Evolutionary conservation across 2,113 vertebrate species (phyloP).

Genomic region (Dromas ardeola): DNA sequence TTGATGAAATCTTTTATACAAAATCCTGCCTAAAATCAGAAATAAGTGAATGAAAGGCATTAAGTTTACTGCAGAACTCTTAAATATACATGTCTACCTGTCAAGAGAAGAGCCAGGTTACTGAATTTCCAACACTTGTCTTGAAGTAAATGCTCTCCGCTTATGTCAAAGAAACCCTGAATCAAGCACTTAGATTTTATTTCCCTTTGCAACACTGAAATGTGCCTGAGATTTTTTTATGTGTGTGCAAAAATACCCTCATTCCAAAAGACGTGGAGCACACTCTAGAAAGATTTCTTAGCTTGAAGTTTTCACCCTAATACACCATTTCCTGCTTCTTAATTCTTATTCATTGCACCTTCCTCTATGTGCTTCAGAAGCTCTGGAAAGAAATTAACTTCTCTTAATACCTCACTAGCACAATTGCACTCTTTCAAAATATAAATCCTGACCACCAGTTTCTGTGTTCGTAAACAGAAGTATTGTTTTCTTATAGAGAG

Average conservation of each 20-base stretch:
- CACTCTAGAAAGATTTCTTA: conserved; percentile 37
- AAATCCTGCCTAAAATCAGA: background rate
- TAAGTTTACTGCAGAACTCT: background rate
- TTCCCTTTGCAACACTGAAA: conserved; percentile 56
- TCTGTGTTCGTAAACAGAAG: background rate
- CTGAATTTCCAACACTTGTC: background rate
- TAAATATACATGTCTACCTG: background rate
- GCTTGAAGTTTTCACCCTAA: conserved; percentile 12
- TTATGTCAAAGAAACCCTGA: background rate
- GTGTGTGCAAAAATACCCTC: conserved; percentile 41
- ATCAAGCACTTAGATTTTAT: conserved; percentile 61
- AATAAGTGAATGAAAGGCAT: background rate
- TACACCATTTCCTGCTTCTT: conserved; percentile 9
- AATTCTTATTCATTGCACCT: conserved; percentile 54
- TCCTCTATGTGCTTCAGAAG: conserved; percentile 37
- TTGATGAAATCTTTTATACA: background rate
- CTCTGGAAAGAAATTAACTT: conserved; percentile 35
- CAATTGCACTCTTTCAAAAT: conserved; percentile 9
- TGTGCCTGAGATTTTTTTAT: conserved; percentile 61
- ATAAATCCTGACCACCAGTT: background rate
- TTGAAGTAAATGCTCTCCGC: background rate
- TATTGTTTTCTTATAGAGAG: background rate
- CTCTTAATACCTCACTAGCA: conserved; percentile 14
- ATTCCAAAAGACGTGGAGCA: conserved; percentile 49
- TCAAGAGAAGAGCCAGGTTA: background rate